A percentile compares a stretch with the other conserved stretches of the same genome.
Evolutionary conservation across 2,888 invertebrate species (phyloP).

Genomic region (Acleris literana): DNA sequence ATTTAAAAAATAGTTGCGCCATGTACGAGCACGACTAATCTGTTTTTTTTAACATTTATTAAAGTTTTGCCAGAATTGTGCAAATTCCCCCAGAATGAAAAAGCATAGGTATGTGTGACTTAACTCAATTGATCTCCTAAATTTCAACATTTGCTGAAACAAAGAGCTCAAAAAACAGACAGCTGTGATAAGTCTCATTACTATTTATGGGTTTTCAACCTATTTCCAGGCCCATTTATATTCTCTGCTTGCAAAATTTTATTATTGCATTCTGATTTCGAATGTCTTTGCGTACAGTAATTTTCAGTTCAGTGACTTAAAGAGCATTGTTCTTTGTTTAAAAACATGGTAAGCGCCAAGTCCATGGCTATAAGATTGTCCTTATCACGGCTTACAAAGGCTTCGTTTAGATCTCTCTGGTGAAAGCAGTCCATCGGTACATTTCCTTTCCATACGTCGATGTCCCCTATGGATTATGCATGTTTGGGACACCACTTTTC

Average conservation of each 20-base stretch:
- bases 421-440: slow-evolving; percentile 13
- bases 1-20: no score
- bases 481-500: neutral
- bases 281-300: slow-evolving; percentile 25
- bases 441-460: slow-evolving; percentile 20
- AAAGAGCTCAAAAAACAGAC: slow-evolving; percentile 6
- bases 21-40: no score
- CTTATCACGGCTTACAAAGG: slow-evolving; percentile 9
- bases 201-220: slow-evolving; percentile 28
- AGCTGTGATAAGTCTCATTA: slow-evolving; percentile 8
- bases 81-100: no score
- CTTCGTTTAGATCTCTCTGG: neutral
- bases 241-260: slow-evolving; percentile 31
- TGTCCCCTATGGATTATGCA: slow-evolving; percentile 15
- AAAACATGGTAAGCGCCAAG: slow-evolving; percentile 11
- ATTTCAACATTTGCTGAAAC: neutral
- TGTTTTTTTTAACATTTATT: no score
- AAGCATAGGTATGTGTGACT: no score
- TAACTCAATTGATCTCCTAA: neutral
- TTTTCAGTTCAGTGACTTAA: slow-evolving; percentile 38
- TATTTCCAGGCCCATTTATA: slow-evolving; percentile 26
- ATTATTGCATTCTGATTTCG: slow-evolving; percentile 29
- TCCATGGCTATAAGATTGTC: neutral
- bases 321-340: slow-evolving; percentile 22
- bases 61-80: no score